These are phyloP conservation scores for Buathra laborator DNA, from an alignment of 2,888 invertebrate genomes.

Conservation along the genomic window DNA sequence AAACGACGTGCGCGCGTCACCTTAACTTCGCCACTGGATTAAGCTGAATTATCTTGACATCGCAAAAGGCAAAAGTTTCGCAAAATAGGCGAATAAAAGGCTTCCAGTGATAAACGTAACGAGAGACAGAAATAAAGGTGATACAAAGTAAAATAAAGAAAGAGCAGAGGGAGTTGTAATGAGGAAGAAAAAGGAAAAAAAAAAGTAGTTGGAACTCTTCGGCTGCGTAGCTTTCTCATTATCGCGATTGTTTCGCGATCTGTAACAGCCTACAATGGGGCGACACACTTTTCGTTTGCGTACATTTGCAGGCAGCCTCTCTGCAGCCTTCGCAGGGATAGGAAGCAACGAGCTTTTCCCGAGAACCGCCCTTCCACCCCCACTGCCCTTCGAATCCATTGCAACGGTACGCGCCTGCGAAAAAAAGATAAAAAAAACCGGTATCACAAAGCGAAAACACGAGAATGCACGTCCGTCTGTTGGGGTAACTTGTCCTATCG, in stretches of 20 bases:
- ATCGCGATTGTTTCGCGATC: conserved; percentile 81
- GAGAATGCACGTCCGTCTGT: conserved; percentile 8
- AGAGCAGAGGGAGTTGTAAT: conserved; percentile 26
- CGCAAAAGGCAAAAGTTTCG: background rate
- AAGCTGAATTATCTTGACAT: too few species aligned
- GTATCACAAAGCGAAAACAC: conserved; percentile 1
- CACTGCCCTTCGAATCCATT: conserved; percentile 12
- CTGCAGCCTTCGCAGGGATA: background rate
- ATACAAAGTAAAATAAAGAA: background rate
- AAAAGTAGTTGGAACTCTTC: conserved; percentile 68
- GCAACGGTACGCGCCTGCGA: background rate
- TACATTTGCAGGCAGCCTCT: conserved; percentile 22
- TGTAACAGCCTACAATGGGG: conserved; percentile 79
- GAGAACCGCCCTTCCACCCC: conserved; percentile 6
- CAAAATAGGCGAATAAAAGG: background rate
- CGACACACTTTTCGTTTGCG: conserved; percentile 79
- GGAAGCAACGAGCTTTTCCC: conserved; percentile 46
- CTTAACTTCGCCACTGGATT: too few species aligned
- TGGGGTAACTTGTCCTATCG: background rate
- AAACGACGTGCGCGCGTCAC: too few species aligned
- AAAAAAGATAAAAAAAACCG: conserved; percentile 8
- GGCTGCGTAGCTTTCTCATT: conserved; percentile 83
- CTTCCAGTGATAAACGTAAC: background rate
- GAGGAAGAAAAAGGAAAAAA: conserved; percentile 49
- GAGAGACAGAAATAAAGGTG: conserved; percentile 22